A percentile compares a stretch with the other conserved stretches of the same genome.
These are phyloP conservation scores for Ypsolopha scabrella DNA, from an alignment of 2,888 invertebrate species.

Conservation along the genomic window DNA sequence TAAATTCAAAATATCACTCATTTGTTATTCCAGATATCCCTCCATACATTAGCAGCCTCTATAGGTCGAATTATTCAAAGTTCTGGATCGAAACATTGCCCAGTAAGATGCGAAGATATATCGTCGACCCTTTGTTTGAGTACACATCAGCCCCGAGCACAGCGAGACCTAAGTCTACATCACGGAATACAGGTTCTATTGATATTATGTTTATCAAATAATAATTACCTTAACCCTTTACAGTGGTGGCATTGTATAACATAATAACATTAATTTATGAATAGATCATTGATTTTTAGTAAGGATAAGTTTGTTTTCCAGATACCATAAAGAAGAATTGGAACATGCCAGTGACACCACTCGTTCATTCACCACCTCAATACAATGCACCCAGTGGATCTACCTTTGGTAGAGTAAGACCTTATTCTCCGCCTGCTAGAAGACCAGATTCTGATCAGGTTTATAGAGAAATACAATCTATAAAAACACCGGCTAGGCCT, in stretches of 20 bases:
- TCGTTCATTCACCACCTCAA: constrained; percentile 25
- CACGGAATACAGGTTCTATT: constrained; percentile 28
- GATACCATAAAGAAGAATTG: constrained; percentile 13
- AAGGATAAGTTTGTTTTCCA: too few species aligned
- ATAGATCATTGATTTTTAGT: too few species aligned
- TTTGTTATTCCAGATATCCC: constrained; percentile 75
- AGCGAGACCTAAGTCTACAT: constrained; percentile 30
- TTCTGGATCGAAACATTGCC: constrained; percentile 91
- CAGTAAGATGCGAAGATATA: constrained; percentile 72
- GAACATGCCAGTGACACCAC: constrained; percentile 19
- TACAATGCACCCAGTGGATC: constrained; percentile 28
- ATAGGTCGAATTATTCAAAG: constrained; percentile 80
- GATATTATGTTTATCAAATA: background rate
- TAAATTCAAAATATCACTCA: background rate
- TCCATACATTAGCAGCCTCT: constrained; percentile 78
- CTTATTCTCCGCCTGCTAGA: constrained; percentile 29
- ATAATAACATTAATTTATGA: too few species aligned
- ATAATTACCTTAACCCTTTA: background rate
- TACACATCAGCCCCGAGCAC: constrained; percentile 35
- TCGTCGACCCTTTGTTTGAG: constrained; percentile 48
- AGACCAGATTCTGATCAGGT: constrained; percentile 36
- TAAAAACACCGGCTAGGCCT: constrained; percentile 42
- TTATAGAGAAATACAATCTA: constrained; percentile 50
- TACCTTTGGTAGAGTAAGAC: constrained; percentile 37
- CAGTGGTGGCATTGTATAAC: too few species aligned